Conservation (phyloP, 2,113 vertebrate species). For the Cygnus atratus region DNA sequence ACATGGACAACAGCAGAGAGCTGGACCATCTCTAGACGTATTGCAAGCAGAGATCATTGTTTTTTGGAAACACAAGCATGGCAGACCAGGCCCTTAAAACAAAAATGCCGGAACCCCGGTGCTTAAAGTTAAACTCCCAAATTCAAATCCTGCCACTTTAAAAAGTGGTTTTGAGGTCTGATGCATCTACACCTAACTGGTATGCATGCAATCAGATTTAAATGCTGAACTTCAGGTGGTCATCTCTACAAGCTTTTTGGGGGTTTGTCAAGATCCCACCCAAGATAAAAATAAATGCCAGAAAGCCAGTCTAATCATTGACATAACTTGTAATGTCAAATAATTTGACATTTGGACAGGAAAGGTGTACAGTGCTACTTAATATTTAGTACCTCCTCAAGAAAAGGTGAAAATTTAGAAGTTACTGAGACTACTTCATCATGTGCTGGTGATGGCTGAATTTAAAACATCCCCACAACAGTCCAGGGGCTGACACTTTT, state of each 20-base stretch:
- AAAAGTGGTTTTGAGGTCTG: not conserved
- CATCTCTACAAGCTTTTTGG: not conserved
- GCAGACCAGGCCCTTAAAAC: not conserved
- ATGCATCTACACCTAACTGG: rapidly evolving
- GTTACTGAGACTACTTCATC: not conserved
- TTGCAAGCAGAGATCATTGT: not conserved
- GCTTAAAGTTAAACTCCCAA: not conserved
- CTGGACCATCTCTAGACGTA: slow-evolving; percentile 12
- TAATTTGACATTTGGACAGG: not conserved
- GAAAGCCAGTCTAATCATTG: not conserved
- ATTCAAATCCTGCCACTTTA: not conserved
- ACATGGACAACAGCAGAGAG: not conserved
- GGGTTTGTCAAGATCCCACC: not conserved
- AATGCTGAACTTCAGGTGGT: not conserved
- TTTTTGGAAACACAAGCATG: not conserved
- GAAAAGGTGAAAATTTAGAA: not conserved
- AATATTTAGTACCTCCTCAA: not conserved
- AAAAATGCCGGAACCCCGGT: not conserved
- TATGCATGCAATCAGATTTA: not conserved
- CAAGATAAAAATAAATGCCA: not conserved
- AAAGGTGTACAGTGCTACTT: not conserved
- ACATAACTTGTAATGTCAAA: not conserved
- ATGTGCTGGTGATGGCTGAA: not conserved
- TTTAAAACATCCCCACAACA: not conserved
- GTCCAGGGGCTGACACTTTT: not conserved